A percentile compares a stretch with the other conserved stretches of the same genome.
phyloP scores from a whole-genome alignment of 2,797 vertebrate genomes.

The Alfaro cultratus region DNA sequence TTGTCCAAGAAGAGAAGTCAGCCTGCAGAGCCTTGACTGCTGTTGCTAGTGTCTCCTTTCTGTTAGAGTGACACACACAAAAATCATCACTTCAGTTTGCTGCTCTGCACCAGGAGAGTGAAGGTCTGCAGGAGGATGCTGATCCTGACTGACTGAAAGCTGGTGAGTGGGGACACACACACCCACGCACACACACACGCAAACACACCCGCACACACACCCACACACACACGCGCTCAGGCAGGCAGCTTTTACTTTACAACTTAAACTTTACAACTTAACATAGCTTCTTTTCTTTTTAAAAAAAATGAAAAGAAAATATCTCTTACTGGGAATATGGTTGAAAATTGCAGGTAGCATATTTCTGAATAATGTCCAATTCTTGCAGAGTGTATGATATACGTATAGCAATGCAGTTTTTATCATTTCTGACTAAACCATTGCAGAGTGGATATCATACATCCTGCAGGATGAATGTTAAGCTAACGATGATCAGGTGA shows the following conservation, averaged over 20 bases:
- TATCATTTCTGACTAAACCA: not conserved
- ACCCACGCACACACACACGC: not conserved
- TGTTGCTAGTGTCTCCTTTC: slow-evolving; percentile 34
- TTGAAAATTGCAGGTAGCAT: not conserved
- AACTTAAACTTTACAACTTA: slow-evolving; percentile 19
- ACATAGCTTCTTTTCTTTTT: not conserved
- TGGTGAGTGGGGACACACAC: slow-evolving; percentile 42
- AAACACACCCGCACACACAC: not conserved
- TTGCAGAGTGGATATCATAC: not conserved
- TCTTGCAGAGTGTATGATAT: not conserved
- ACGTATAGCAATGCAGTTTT: slow-evolving; percentile 3
- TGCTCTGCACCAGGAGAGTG: slow-evolving; percentile 42
- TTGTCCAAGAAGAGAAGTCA: slow-evolving; percentile 56
- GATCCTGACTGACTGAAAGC: slow-evolving; percentile 32
- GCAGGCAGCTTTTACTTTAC: not conserved
- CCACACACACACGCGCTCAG: not conserved
- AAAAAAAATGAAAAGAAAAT: too few relatives aligned
- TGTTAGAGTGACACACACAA: slow-evolving; percentile 27
- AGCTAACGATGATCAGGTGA: slow-evolving; percentile 35
- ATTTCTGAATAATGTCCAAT: not conserved
- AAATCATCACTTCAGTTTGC: slow-evolving; percentile 33
- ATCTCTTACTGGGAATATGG: not conserved
- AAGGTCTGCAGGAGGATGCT: slow-evolving; percentile 46
- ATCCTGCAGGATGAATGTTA: slow-evolving; percentile 33
- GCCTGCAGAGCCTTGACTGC: slow-evolving; percentile 47